Base-by-base conservation (phyloP, 35 echinoderm and acorn worm species). In the Amphiura filiformis region DNA sequence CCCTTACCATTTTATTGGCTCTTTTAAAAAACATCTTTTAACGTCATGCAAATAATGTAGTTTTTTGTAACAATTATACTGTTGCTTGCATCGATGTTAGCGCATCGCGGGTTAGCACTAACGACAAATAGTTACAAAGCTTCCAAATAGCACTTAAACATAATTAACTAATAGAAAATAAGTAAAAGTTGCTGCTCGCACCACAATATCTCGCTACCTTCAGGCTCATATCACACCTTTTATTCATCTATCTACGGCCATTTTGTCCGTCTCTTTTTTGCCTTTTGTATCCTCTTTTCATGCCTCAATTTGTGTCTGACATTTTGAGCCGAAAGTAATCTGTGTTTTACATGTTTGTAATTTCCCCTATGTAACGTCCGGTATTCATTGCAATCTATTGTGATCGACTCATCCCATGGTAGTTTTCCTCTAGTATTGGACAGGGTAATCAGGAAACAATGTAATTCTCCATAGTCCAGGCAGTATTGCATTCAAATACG, bases 391-490 rank as follows among this genome's bases (percentile, higher is more conserved):
- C 7, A 23, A 70, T 70, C 61, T 70, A 13, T 70, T 70, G 61
- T 15, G 26, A 70, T 70, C 1, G 61, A 18, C 61, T 15, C 61
- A 23, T 70, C 61, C 61, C 61, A 15, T 70, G 61, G 61, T n/a
- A 52, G 15, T n/a, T n/a, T 30, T 70, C 26, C 26, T 11, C 17
- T 3, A 11, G 26, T 15, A 70, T 70, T 70, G 26, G 61, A 15
- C 61, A 11, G n/a, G 28, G 61, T 70, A 70, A 70, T 70, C 61
- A 70, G 61, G 26, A 70, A 70, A 70, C 61, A 70, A 70, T 70
- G 26, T 11, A 70, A 70, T 70, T n/a, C 61, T 70, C 61, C 2
- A n/a, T 70, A 23, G 61, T 70, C 44, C 61, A 18, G 2, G 26
- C 15, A 13, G 28, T 70, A 23, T 3, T 70, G 61, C 61, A 70